phyloP scores from a whole-genome alignment of 1,140 invertebrate genomes.

The Chrysoperla carnea region DNA sequence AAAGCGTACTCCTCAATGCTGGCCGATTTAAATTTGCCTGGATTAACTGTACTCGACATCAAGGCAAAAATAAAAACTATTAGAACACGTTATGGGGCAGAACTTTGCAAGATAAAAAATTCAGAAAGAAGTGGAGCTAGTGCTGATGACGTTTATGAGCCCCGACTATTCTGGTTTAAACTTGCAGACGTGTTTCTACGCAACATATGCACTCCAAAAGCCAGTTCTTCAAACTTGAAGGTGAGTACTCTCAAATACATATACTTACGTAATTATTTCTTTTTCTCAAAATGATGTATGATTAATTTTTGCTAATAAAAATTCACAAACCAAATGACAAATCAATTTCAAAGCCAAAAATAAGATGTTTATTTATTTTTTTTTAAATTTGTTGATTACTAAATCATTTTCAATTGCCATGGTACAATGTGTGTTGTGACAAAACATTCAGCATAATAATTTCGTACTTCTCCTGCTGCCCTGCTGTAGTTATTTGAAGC shows the following conservation, averaged over 20 bases:
- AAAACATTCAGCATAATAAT: constrained; percentile 8
- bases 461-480: constrained; percentile 4
- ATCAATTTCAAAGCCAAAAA: no score
- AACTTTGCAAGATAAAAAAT: constrained; percentile 6
- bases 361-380: constrained; percentile 4
- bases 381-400: constrained; percentile 1
- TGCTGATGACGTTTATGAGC: constrained; percentile 7
- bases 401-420: constrained; percentile 6
- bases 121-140: constrained; percentile 7
- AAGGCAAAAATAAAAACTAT: constrained; percentile 10
- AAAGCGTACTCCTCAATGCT: constrained; percentile 4
- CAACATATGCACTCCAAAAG: constrained; percentile 5
- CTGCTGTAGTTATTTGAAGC: constrained; percentile 3
- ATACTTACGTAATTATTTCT: no score
- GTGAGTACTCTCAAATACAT: no score
- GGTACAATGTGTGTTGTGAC: constrained; percentile 1
- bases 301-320: no score
- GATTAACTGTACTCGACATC: constrained; percentile 6
- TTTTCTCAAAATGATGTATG: no score
- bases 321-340: no score
- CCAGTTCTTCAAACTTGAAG: constrained; percentile 5
- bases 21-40: constrained; percentile 6
- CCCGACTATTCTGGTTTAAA: constrained; percentile 9
- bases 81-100: constrained; percentile 7
- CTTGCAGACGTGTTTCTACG: constrained; percentile 7